Evolutionary conservation across 2,888 invertebrate genomes (phyloP).

Genomic region (Macrosiphum euphorbiae): DNA sequence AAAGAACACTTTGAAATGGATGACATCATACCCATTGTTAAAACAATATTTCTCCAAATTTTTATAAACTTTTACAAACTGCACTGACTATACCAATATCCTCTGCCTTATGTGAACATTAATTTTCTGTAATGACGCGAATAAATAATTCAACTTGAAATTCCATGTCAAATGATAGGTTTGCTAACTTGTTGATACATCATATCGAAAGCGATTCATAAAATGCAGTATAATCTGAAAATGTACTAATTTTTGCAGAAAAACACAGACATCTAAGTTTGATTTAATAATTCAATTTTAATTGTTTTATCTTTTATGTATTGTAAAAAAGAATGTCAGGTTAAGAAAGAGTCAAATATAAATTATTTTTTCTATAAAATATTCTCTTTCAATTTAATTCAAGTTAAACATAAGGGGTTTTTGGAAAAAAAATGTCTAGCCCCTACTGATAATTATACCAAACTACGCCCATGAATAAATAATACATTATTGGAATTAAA

Average conservation of each 20-base stretch:
- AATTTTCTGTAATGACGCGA: no score
- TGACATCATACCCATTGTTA: background rate
- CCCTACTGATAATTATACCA: background rate
- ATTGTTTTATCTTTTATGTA: no score
- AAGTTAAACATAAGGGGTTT: background rate
- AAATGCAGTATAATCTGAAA: background rate
- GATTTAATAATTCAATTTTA: background rate
- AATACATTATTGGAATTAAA: no score
- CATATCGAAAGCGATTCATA: background rate
- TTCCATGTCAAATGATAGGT: background rate
- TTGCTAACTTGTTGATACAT: background rate
- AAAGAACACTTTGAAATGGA: background rate
- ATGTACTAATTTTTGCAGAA: background rate
- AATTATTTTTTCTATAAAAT: background rate
- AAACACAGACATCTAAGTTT: background rate
- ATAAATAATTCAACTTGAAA: background rate
- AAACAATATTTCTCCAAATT: no score
- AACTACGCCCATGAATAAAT: background rate
- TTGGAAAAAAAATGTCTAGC: slow-evolving; percentile 1
- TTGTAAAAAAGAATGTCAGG: no score
- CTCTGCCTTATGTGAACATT: no score
- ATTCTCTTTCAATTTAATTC: background rate
- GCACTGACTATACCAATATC: no score
- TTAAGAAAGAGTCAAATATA: background rate
- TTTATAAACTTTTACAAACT: no score